phyloP scores from a whole-genome alignment of 2,113 vertebrate species.

The Xiphias gladius region DNA sequence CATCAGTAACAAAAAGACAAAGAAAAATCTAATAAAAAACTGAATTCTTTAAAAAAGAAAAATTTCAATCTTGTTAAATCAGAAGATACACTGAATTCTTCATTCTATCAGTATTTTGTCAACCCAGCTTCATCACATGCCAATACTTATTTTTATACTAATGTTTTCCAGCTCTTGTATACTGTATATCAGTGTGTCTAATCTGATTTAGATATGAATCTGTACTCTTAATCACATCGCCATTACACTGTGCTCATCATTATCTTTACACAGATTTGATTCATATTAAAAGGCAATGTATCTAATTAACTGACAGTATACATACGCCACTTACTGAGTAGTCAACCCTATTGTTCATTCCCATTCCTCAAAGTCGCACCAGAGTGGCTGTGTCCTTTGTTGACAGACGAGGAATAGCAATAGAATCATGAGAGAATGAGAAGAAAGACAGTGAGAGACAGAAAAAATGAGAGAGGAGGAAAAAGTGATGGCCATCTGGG shows the following conservation, averaged over 20 bases:
- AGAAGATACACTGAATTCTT: not conserved
- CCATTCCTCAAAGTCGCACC: constrained; percentile 44
- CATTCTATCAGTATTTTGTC: not conserved
- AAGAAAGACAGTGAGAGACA: constrained; percentile 7
- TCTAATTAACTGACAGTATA: constrained; percentile 7
- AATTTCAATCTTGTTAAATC: not conserved
- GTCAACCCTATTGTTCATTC: not conserved
- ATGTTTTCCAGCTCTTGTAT: not conserved
- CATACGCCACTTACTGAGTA: not conserved
- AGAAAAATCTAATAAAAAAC: not conserved
- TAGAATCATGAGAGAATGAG: not conserved
- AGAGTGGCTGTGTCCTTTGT: constrained; percentile 23
- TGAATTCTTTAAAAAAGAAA: not conserved
- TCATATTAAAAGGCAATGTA: constrained; percentile 3
- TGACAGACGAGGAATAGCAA: constrained; percentile 30
- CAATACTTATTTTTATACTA: not conserved
- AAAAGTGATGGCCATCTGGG: constrained; percentile 62
- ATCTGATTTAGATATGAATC: constrained; percentile 1
- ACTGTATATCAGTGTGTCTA: not conserved
- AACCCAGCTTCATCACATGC: not conserved
- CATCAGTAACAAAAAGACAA: not conserved
- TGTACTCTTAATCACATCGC: not conserved
- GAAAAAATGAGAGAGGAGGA: constrained; percentile 1
- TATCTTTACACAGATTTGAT: not conserved
- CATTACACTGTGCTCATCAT: not conserved